Base-by-base conservation (phyloP, 2,113 vertebrate genomes). In the Gnathonemus longibarbis region DNA sequence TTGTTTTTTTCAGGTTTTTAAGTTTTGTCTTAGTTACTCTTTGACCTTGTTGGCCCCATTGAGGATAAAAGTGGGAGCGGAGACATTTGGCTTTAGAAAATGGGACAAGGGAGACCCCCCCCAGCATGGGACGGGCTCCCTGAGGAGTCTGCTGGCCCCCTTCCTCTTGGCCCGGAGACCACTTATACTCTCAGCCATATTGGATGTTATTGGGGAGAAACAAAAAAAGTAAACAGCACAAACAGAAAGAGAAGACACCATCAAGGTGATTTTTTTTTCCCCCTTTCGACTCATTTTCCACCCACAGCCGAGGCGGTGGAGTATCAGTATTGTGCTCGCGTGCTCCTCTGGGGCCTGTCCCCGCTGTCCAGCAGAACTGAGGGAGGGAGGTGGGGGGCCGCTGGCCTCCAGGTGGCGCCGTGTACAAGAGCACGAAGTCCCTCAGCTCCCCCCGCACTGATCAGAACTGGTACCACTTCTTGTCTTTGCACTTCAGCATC, bases 401-500 rank as follows among this genome's bases (percentile, higher is more conserved):
- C 89, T 90, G 91, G 94, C 95, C 95, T 96, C 95, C 93, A 92
- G 93, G 94, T 94, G 94, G 96, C 95, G 94, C 92, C 90, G 94
- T 93, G 92, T 91, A 92, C 91, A 91, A 92, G 92, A 92, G 66
- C 89, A 91, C 91, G 45, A 86, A 91, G 93, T 94, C 91, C 89
- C 87, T 89, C 90, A 90, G 91, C 91, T 92, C 90, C 84, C 50
- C 62, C 35, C 5, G 77, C 90, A 46, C 91, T 8, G 90, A 96
- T 99, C 97, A 99, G 97, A 99, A 98, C 93, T 99, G 98, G 96
- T 99, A 99, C 98, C 98, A 99, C 93, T 99, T 99, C 94, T 99
- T 99, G 95, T 99, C 98, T 96, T 99, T 99, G 96, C 97, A 99
- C 95, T 99, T 99, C 94, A 99, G 93, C 98, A 99, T 99, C 98